A percentile compares a stretch with the other conserved stretches of the same genome.
phyloP scores from a whole-genome alignment of 2,797 vertebrate genomes.

The Picus viridis region DNA sequence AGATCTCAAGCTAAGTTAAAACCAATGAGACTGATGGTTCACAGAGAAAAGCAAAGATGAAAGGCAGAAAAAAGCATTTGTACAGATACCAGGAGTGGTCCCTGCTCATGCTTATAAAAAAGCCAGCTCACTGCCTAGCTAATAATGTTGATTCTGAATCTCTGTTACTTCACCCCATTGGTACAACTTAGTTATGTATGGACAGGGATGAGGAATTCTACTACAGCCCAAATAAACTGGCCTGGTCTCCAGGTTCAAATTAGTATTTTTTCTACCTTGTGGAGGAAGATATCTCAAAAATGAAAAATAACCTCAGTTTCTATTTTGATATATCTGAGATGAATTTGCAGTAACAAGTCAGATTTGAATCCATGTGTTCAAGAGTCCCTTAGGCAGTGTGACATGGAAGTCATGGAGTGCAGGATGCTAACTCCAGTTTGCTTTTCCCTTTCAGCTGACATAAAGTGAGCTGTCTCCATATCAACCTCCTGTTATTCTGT shows the following conservation, averaged over 20 bases:
- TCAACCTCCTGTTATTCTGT: not conserved
- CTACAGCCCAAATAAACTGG: not conserved
- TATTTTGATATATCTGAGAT: not conserved
- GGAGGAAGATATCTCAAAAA: not conserved
- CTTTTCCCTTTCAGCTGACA: not conserved
- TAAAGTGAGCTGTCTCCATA: not conserved
- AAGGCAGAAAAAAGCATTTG: slow-evolving; percentile 63
- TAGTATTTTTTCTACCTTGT: not conserved
- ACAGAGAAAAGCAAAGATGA: slow-evolving; percentile 39
- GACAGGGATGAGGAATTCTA: not conserved
- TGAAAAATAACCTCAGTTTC: not conserved
- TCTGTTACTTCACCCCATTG: not conserved
- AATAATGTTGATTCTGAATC: not conserved
- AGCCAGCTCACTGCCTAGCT: not conserved
- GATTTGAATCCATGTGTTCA: not conserved
- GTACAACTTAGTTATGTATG: not conserved
- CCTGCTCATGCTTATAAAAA: not conserved
- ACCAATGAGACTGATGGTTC: slow-evolving; percentile 45
- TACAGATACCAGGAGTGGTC: not conserved
- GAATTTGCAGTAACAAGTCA: not conserved
- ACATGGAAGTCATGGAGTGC: not conserved
- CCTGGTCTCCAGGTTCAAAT: not conserved
- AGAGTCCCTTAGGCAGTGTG: not conserved
- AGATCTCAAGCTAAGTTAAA: slow-evolving; percentile 63
- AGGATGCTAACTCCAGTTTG: not conserved